Base-by-base conservation (phyloP, 2,797 vertebrate species). In the Eulemur rubriventer region DNA sequence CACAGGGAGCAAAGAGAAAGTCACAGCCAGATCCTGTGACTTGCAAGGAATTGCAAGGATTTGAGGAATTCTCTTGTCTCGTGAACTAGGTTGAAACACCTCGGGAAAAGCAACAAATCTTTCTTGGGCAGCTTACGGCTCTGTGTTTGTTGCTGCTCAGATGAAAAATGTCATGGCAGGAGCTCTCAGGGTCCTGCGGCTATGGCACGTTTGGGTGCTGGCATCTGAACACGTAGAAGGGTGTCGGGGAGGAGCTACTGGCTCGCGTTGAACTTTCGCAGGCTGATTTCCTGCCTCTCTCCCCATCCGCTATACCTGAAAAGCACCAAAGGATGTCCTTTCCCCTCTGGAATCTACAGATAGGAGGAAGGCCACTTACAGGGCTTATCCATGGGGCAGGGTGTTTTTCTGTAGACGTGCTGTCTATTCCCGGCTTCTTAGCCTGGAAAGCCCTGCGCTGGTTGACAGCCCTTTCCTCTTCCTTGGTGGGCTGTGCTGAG, bases 181-280 rank as follows among this genome's bases (percentile, higher is more conserved):
- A 55, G 30, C 38, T 70, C 35, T 52, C 18, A 7, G 43, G 17
- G 35, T 33, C 8, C 20, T 57, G 11, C 11, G 33, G 18, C 22
- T 28, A 4, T 69, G 24, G 5, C 2, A 0, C 24, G 35, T 69
- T 33, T 17, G 22, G 26, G 35, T 16, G 20, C 35, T 50, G 16
- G n/a, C 11, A 7, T 8, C 13, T 48, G 26, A 30, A 26, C 8
- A 0, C 12, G 33, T 6, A 24, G 38, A 59, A 18, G 22, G 24
- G 7, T 17, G 5, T 46, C 0, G 0, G 38, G 24, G 61, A 46
- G 43, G 4, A 33, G 13, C 26, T 4, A 10, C 28, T 0, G 1
- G 22, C 8, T 9, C 22, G 0, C 13, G 4, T 35, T 14, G 41
- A 20, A 20, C 33, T 28, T 41, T 1, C 3, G 1, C 18, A 55